phyloP scores from a whole-genome alignment of 64 coral and sea anemone species.

The Actinia tenebrosa region DNA sequence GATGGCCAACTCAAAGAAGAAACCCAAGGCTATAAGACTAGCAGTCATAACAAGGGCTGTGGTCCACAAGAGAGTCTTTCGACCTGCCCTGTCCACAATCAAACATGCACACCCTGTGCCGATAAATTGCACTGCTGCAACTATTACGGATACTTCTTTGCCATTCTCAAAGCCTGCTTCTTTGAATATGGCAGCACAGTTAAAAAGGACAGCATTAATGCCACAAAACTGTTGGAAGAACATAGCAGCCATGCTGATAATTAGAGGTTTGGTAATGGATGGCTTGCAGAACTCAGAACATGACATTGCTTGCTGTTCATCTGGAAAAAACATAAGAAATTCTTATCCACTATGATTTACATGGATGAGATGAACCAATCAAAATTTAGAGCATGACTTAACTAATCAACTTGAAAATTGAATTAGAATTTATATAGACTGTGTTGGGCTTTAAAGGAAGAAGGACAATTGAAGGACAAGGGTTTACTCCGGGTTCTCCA shows the following conservation, averaged over 20 bases:
- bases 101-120: constrained; percentile 48
- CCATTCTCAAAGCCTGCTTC: constrained; percentile 42
- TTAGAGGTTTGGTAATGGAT: constrained; percentile 41
- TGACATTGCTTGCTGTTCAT: constrained; percentile 47
- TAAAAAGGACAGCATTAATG: constrained; percentile 74
- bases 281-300: constrained; percentile 56
- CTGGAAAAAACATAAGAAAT: constrained; percentile 1
- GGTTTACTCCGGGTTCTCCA: too few species aligned
- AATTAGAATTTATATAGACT: too few species aligned
- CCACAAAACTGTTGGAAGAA: constrained; percentile 68
- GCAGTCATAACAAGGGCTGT: constrained; percentile 36
- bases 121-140: constrained; percentile 49
- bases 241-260: constrained; percentile 37
- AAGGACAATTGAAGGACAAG: too few species aligned
- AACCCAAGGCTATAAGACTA: constrained; percentile 38
- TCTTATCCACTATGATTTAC: neutral
- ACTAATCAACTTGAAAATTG: too few species aligned
- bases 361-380: too few species aligned
- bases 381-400: too few species aligned
- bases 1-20: constrained; percentile 67
- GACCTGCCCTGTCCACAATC: constrained; percentile 50
- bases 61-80: constrained; percentile 44
- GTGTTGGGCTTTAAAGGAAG: too few species aligned
- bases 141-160: constrained; percentile 49
- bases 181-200: constrained; percentile 60